These are phyloP conservation scores for Tortricodes alternella DNA, from an alignment of 2,888 invertebrate genomes.

Conservation along the genomic window DNA sequence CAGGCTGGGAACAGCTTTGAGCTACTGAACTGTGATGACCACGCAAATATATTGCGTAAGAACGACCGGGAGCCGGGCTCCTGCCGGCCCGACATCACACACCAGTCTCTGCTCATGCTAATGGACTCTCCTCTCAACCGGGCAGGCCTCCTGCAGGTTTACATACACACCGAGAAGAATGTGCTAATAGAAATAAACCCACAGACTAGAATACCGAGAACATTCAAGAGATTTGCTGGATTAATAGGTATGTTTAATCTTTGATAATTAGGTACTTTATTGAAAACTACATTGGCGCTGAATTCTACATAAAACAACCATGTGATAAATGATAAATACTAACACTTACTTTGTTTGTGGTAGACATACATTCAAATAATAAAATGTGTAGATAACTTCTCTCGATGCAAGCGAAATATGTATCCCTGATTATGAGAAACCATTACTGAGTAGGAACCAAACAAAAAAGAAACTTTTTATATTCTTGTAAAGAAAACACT, in stretches of 20 bases:
- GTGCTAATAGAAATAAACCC: conserved; percentile 98
- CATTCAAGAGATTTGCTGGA: conserved; percentile 98
- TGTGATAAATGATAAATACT: no score
- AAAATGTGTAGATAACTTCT: no score
- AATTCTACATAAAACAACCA: no score
- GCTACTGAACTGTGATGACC: conserved; percentile 96
- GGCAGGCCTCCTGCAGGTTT: conserved; percentile 97
- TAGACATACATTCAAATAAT: no score
- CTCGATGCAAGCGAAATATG: no score
- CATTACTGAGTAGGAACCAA: no score
- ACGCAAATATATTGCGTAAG: conserved; percentile 91
- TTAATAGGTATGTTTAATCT: conserved; percentile 89
- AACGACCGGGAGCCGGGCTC: conserved; percentile 93
- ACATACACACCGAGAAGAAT: conserved; percentile 95
- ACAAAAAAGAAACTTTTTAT: no score
- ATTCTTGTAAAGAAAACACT: no score
- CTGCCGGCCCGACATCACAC: conserved; percentile 97
- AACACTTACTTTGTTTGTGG: no score
- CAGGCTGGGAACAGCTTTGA: conserved; percentile 95
- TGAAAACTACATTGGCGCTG: no score
- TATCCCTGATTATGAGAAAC: no score
- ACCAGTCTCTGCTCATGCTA: conserved; percentile 98
- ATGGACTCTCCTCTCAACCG: conserved; percentile 98
- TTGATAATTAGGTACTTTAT: not conserved
- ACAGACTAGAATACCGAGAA: conserved; percentile 97